Evolutionary conservation across 2,888 invertebrate species (phyloP), one percentile per base, ranked within the genome.

Genomic region (Drepanosiphum platanoidis): DNA sequence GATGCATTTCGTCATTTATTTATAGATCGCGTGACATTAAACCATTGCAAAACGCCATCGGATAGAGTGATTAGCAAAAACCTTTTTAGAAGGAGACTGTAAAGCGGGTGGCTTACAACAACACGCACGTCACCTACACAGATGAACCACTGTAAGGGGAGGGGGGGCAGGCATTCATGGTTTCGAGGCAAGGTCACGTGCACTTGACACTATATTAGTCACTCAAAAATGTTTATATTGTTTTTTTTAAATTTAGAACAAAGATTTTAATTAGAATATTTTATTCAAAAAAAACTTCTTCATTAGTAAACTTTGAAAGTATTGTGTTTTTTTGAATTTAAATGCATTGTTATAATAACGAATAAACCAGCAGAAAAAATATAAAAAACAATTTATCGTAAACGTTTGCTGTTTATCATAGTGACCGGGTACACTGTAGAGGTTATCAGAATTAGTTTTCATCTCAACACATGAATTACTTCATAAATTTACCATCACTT

Each of bases 1-100:
- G 8, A 68, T n/a, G 34, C 66, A 22, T 75, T 68, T 75, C 18
- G 30, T 18, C 75, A 75, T 82, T 30, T 74, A 83, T 66, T 74
- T 83, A 46, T 83, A 83, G 66, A 36, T 68, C 27, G 75, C 66
- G 75, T 83, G 83, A 75, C 83, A 83, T 83, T 75, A 83, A 75
- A 22, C 34, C 27, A 27, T 83, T 75, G 52, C 36, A 36, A 68
- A 83, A 82, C 39, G 15, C 18, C 30, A 32, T 32, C 11, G 32
- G 66, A 68, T 58, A 27, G 58, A 36, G 27, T 22, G 22, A 80
- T 80, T 80, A 36, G 27, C 11, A 52, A 36, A 32, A 64, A 78
- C 39, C 34, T 70, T 58, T 70, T 58, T 70, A 22, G 32, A 9
- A 58, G 13, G 58, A 2, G 13, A n/a, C 3, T 30, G 13, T 18